Conservation (phyloP, 2,113 vertebrate species). For the Caranx melampygus region DNA sequence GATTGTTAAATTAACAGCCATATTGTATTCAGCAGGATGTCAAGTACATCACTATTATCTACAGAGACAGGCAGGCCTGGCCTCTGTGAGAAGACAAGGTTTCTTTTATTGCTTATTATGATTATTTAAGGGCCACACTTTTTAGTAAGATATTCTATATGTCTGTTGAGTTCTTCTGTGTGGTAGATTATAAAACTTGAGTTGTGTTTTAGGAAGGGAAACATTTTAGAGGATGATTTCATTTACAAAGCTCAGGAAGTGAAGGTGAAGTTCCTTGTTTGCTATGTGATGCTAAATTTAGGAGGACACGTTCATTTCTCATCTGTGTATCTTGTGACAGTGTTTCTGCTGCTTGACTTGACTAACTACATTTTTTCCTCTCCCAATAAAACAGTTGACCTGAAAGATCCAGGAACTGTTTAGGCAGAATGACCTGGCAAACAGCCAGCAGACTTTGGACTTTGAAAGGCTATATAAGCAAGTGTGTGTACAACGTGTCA, state of each 20-base stretch:
- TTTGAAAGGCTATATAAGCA: slow-evolving; percentile 36
- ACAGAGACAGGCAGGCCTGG: background rate
- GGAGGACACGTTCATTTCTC: too few relatives aligned
- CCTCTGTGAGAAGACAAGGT: too few relatives aligned
- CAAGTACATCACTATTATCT: background rate
- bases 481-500: slow-evolving; percentile 5
- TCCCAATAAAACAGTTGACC: background rate
- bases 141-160: background rate
- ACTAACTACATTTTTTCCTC: background rate
- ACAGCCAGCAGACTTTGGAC: slow-evolving; percentile 49
- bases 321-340: too few relatives aligned
- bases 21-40: too few relatives aligned
- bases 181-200: too few relatives aligned
- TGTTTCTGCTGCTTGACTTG: background rate
- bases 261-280: background rate
- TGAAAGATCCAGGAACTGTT: background rate
- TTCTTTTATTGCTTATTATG: background rate
- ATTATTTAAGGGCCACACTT: background rate
- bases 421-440: slow-evolving; percentile 17
- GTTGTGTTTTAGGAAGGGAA: too few relatives aligned
- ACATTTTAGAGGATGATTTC: too few relatives aligned
- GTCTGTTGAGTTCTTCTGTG: too few relatives aligned
- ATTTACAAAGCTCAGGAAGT: too few relatives aligned
- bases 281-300: too few relatives aligned
- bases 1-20: background rate